Percentiles rank a stretch among this genome's conserved stretches.
phyloP scores from a whole-genome alignment of 2,888 invertebrate genomes.

The Sphinx pinastri region DNA sequence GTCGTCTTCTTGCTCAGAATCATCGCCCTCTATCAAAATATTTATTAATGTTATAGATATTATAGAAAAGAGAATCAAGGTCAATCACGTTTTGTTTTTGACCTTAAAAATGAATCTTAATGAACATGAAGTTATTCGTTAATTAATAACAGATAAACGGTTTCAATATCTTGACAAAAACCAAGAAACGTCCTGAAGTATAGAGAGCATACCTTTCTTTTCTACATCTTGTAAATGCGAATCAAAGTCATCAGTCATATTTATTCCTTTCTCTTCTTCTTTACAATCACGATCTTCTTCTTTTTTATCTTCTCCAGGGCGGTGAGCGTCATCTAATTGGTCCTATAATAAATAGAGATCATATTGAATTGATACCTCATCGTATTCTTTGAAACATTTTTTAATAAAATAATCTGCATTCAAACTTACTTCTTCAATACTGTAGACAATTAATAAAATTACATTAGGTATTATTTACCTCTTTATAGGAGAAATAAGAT shows the following conservation, averaged over 20 bases:
- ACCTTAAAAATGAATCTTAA: no score
- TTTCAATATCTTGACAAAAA: neutral
- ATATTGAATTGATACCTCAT: neutral
- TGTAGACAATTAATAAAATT: no score
- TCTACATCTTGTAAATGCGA: constrained; percentile 92
- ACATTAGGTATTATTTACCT: no score
- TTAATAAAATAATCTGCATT: no score
- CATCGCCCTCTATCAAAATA: constrained; percentile 73
- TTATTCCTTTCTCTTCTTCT: constrained; percentile 96
- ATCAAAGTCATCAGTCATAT: constrained; percentile 98
- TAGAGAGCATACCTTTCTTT: constrained; percentile 77
- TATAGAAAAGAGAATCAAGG: no score
- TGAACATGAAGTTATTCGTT: no score
- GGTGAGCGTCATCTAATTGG: constrained; percentile 94
- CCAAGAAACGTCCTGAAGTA: neutral
- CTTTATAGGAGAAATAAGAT: neutral
- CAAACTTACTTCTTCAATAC: no score
- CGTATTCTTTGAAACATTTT: no score
- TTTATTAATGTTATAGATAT: constrained; percentile 13
- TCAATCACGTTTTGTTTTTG: no score
- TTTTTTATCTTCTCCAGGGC: constrained; percentile 90
- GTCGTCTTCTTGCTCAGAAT: constrained; percentile 86
- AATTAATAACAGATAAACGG: no score
- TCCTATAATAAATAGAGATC: constrained; percentile 85
- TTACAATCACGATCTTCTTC: constrained; percentile 90